Base-by-base conservation (phyloP, 2,888 invertebrate species). In the Drosophila birchii region DNA sequence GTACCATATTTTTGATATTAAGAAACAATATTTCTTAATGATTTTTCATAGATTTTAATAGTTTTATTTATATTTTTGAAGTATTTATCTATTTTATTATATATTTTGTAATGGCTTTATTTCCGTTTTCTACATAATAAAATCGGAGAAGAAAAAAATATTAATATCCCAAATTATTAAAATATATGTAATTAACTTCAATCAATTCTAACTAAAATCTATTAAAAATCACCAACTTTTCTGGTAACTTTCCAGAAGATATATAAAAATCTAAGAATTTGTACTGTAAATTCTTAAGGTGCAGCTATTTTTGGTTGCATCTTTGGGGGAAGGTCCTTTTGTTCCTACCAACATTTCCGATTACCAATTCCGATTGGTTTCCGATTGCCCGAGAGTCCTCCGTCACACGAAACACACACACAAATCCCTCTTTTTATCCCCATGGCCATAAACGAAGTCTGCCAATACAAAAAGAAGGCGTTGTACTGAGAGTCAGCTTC, bases 391-490 rank as follows among this genome's bases (percentile, higher is more conserved):
- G 51, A 44, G 68, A 68, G 34, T 63, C 23, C 47, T 45, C 47
- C 57, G 18, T 56, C 61, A 16, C 26, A 61, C 43, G 43, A 69
- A 38, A 43, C 45, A 49, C 44, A 49, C 44, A 51, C 38, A 44
- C 69, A 69, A 58, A 59, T 67, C 44, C 68, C 69, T 51, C 49
- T 53, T 69, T 67, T 32, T 68, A 69, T 69, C 69, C 69, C 69
- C 68, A 63, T 53, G 51, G 66, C 53, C 47, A 51, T 49, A 68
- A 67, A 43, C 58, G 64, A 64, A 64, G 64, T 57, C 68, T 69
- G 69, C 69, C 69, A 69, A 71, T 71, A 71, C 62, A 71, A 70
- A 70, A 70, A 70, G 69, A 70, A 71, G 70, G 62, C 70, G 70
- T 70, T 71, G 71, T 71, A 70, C 69, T 70, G 70, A 70, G 69